These are phyloP conservation scores for Drosophila robusta DNA, from an alignment of 2,888 invertebrate species.

Conservation along the genomic window DNA sequence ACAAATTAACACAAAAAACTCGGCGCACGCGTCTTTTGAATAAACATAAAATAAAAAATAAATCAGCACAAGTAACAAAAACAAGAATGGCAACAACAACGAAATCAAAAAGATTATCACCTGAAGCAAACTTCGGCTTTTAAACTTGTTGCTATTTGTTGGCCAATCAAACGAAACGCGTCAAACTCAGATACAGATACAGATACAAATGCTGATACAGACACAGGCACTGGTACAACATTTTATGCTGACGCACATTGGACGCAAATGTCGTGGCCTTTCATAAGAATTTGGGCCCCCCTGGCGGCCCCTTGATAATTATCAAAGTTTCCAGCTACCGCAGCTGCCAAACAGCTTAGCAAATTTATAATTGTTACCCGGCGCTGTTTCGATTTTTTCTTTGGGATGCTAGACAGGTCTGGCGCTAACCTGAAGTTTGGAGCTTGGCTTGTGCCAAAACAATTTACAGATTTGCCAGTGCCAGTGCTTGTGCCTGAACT, in stretches of 20 bases:
- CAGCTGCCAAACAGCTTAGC: slow-evolving; percentile 48
- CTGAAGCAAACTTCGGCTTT: slow-evolving; percentile 38
- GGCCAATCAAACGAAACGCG: slow-evolving; percentile 52
- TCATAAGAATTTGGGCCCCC: slow-evolving; percentile 22
- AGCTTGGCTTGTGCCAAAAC: slow-evolving; percentile 69
- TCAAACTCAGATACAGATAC: slow-evolving; percentile 1
- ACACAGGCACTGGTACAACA: slow-evolving; percentile 14
- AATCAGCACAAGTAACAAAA: slow-evolving; percentile 35
- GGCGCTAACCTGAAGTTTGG: slow-evolving; percentile 2
- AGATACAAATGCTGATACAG: slow-evolving; percentile 8
- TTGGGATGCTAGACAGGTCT: slow-evolving; percentile 48
- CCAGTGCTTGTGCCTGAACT: slow-evolving; percentile 38
- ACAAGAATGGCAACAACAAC: slow-evolving; percentile 31
- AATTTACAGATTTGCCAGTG: slow-evolving; percentile 53
- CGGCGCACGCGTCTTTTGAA: slow-evolving; percentile 55
- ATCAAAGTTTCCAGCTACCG: slow-evolving; percentile 54
- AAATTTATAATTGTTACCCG: slow-evolving; percentile 65
- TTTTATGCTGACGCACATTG: slow-evolving; percentile 70
- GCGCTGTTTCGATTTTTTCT: slow-evolving; percentile 22
- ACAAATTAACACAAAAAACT: slow-evolving; percentile 64
- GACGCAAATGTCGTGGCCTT: slow-evolving; percentile 42
- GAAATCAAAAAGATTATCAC: slow-evolving; percentile 41
- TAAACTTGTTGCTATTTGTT: slow-evolving; percentile 46
- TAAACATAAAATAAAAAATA: slow-evolving; percentile 51
- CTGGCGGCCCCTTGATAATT: slow-evolving; percentile 39